phyloP scores from a whole-genome alignment of 2,113 vertebrate species.

The Cyanoliseus patagonus region DNA sequence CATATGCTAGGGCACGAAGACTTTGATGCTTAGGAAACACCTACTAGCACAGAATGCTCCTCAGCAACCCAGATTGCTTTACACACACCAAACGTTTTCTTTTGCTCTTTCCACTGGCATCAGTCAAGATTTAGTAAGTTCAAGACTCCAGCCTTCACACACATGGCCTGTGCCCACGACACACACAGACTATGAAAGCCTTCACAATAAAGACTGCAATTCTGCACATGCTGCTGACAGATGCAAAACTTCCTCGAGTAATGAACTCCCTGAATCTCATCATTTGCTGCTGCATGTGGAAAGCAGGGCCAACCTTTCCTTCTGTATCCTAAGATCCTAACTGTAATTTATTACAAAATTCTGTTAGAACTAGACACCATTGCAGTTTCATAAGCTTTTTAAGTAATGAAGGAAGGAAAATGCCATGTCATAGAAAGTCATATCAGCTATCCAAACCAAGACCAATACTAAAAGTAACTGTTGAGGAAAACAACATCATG shows the following conservation, averaged over 20 bases:
- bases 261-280: background rate
- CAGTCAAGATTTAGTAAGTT: background rate
- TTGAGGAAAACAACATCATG: background rate
- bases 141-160: background rate
- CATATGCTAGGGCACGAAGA: background rate
- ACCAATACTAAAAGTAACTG: background rate
- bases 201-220: background rate
- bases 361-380: background rate
- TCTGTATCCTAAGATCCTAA: background rate
- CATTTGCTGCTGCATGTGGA: background rate
- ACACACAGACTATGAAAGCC: background rate
- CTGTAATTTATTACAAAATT: background rate
- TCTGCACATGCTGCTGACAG: background rate
- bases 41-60: background rate
- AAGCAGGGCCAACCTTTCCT: background rate
- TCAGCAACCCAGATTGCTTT: background rate
- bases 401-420: conserved; percentile 19
- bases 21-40: accelerated
- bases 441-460: background rate
- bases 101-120: background rate
- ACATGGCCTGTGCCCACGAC: background rate
- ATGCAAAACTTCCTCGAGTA: background rate
- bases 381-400: conserved; percentile 10
- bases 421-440: background rate
- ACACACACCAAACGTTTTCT: background rate